phyloP scores from a whole-genome alignment of 37 sponge, comb jelly and placozoan genomes.

The Trichoplax adhaerens region DNA sequence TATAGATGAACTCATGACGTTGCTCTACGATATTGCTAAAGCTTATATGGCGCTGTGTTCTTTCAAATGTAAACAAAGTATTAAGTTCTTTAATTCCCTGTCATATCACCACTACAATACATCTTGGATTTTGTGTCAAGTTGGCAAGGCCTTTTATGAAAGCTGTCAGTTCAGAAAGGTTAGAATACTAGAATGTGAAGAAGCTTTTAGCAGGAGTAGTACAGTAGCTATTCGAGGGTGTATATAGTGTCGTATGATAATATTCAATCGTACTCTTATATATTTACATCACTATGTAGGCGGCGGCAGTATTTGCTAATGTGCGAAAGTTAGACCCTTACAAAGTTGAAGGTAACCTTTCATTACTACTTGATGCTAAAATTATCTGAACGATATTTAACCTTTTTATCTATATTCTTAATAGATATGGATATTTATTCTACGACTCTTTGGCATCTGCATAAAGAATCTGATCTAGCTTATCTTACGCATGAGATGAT shows the following conservation, averaged over 20 bases:
- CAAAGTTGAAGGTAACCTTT: constrained; percentile 38
- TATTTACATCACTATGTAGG: constrained; percentile 1
- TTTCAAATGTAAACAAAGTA: constrained; percentile 37
- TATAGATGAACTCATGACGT: constrained; percentile 29
- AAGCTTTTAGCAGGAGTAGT: not conserved
- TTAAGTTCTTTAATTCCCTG: constrained; percentile 38
- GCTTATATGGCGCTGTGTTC: constrained; percentile 46
- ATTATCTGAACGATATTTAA: constrained; percentile 1
- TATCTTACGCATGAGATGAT: constrained; percentile 44
- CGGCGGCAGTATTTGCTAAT: constrained; percentile 24
- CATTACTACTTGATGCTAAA: not conserved
- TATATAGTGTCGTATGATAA: not conserved
- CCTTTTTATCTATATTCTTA: not conserved
- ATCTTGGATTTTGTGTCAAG: constrained; percentile 55
- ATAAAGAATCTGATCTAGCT: constrained; percentile 46
- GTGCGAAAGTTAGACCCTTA: constrained; percentile 46
- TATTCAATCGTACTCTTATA: not conserved
- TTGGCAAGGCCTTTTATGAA: constrained; percentile 55
- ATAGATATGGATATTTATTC: constrained; percentile 67
- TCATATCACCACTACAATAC: constrained; percentile 47
- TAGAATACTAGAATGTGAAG: not conserved
- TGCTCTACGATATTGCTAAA: constrained; percentile 32
- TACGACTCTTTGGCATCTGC: constrained; percentile 75
- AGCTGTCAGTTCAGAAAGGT: constrained; percentile 59
- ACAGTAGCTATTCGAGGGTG: not conserved